These are phyloP conservation scores for Atta cephalotes DNA, from an alignment of 1,140 invertebrate species.

Conservation along the genomic window DNA sequence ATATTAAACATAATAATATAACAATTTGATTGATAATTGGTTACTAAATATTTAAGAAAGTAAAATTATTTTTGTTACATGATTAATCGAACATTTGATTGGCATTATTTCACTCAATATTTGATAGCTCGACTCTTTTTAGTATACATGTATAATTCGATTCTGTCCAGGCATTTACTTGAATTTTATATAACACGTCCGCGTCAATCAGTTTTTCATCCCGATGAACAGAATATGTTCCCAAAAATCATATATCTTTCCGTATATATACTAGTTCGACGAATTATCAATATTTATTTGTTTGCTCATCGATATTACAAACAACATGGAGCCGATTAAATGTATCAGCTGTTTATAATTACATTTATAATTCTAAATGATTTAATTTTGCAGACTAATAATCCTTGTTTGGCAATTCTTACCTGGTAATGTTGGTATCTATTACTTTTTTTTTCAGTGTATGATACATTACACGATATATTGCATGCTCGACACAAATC, in stretches of 20 bases:
- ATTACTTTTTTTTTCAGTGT: too few relatives aligned
- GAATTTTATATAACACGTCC: background rate
- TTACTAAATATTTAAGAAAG: too few relatives aligned
- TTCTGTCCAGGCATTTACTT: background rate
- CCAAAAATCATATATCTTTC: background rate
- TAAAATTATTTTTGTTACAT: too few relatives aligned
- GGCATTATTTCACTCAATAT: too few relatives aligned
- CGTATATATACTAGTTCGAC: background rate
- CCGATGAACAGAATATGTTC: background rate
- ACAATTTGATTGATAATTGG: too few relatives aligned
- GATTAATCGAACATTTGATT: too few relatives aligned
- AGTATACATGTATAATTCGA: background rate
- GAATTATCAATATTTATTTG: background rate
- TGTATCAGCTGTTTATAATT: conserved; percentile 2
- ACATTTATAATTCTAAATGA: background rate
- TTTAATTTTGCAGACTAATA: background rate
- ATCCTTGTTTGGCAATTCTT: background rate
- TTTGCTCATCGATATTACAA: background rate
- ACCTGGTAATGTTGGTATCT: too few relatives aligned
- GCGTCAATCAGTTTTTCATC: background rate
- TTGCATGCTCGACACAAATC: background rate
- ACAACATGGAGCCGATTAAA: conserved; percentile 3
- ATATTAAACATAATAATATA: too few relatives aligned
- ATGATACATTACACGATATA: background rate
- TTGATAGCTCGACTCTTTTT: too few relatives aligned